phyloP scores from a whole-genome alignment of 2,888 invertebrate genomes.

The Rotaria macrura region DNA sequence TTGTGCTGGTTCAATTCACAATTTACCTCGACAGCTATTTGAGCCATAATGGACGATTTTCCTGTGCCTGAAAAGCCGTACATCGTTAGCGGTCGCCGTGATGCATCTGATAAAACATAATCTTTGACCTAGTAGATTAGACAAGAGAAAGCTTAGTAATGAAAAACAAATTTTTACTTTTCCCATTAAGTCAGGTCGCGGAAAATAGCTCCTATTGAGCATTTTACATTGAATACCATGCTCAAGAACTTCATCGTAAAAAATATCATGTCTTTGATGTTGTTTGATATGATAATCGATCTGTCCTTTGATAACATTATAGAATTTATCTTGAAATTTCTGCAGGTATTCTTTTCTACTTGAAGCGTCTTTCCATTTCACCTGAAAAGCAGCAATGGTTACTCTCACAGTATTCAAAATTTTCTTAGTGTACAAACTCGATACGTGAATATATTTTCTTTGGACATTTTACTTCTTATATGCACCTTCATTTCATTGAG shows the following conservation, averaged over 20 bases:
- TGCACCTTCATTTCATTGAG: background rate
- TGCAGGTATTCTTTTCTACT: background rate
- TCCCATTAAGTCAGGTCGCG: background rate
- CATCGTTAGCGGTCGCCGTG: background rate
- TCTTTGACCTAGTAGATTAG: background rate
- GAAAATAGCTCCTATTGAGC: background rate
- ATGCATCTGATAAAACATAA: background rate
- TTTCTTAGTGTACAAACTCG: background rate
- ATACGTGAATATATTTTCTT: slow-evolving; percentile 35
- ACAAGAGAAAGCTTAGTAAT: too few relatives aligned
- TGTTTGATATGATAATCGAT: background rate
- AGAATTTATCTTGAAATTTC: background rate
- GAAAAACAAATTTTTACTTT: background rate
- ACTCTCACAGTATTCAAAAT: background rate
- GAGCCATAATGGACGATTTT: background rate
- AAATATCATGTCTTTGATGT: background rate
- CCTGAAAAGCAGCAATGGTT: background rate
- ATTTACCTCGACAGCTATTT: background rate
- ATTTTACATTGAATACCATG: background rate
- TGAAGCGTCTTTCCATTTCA: background rate
- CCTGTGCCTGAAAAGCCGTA: background rate
- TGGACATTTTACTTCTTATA: slow-evolving; percentile 40
- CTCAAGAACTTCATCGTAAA: background rate
- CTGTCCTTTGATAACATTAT: background rate
- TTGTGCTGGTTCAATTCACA: too few relatives aligned